phyloP scores from a whole-genome alignment of 2,888 invertebrate genomes.

The Pyralis farinalis region DNA sequence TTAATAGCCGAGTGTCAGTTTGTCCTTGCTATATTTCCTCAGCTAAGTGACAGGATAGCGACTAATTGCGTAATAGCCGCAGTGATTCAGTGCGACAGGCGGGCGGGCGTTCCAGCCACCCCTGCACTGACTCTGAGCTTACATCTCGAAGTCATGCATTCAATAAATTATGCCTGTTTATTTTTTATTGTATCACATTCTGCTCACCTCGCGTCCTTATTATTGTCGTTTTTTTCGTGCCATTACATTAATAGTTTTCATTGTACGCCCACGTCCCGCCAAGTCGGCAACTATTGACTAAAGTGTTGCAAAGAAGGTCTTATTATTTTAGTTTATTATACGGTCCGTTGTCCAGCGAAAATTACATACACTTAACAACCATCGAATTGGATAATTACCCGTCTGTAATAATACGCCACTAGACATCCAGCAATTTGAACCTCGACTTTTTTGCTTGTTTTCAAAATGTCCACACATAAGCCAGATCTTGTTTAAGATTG shows the following conservation, averaged over 20 bases:
- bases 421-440: constrained; percentile 47
- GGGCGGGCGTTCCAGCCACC: not conserved
- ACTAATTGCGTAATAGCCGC: constrained; percentile 48
- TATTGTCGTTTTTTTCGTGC: constrained; percentile 20
- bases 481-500: constrained; percentile 37
- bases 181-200: constrained; percentile 25
- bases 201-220: constrained; percentile 24
- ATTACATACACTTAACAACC: constrained; percentile 59
- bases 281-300: constrained; percentile 31
- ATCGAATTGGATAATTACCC: constrained; percentile 67
- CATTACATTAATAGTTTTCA: constrained; percentile 31
- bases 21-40: constrained; percentile 31
- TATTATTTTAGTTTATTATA: constrained; percentile 55
- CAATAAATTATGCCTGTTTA: constrained; percentile 11
- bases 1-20: constrained; percentile 17
- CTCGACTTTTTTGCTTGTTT: constrained; percentile 39
- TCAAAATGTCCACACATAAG: constrained; percentile 40
- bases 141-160: not conserved
- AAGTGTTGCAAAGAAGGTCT: constrained; percentile 48
- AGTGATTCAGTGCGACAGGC: constrained; percentile 38
- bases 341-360: constrained; percentile 40
- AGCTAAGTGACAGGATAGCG: constrained; percentile 35
- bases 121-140: not conserved
- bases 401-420: constrained; percentile 49
- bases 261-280: constrained; percentile 19